phyloP scores from a whole-genome alignment of 1,140 invertebrate species.

The Linepithema humile region DNA sequence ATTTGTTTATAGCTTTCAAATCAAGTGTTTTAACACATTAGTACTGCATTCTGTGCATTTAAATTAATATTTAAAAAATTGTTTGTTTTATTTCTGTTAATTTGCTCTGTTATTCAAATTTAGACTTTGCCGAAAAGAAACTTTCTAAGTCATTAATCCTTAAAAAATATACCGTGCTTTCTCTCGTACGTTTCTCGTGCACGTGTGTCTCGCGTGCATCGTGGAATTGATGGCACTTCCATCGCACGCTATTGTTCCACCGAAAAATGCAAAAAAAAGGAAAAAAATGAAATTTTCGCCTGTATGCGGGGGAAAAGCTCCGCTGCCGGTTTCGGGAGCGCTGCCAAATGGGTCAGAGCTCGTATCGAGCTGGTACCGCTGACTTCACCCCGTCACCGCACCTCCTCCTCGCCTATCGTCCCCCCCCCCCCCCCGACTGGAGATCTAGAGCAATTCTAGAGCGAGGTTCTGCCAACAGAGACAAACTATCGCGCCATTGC shows the following conservation, averaged over 20 bases:
- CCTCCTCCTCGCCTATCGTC: conserved; percentile 42
- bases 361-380: conserved; percentile 60
- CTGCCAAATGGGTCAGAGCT: conserved; percentile 79
- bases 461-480: conserved; percentile 37
- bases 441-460: conserved; percentile 62
- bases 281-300: conserved; percentile 46
- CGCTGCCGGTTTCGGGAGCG: conserved; percentile 75
- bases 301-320: conserved; percentile 69
- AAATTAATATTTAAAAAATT: too few relatives aligned
- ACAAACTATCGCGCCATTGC: conserved; percentile 37
- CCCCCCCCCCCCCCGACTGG: conserved; percentile 16
- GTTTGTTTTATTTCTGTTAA: too few relatives aligned
- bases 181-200: too few relatives aligned
- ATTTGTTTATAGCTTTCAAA: too few relatives aligned
- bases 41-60: too few relatives aligned
- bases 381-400: conserved; percentile 37
- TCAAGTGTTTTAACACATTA: too few relatives aligned
- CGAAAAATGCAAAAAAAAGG: conserved; percentile 14
- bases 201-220: too few relatives aligned
- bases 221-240: too few relatives aligned
- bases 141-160: too few relatives aligned
- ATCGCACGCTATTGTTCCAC: not conserved
- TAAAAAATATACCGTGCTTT: too few relatives aligned
- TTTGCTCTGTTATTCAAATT: too few relatives aligned
- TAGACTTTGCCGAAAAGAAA: too few relatives aligned